Evolutionary conservation across 2,113 vertebrate species (phyloP).

Genomic region (Gorsachius goisagi): DNA sequence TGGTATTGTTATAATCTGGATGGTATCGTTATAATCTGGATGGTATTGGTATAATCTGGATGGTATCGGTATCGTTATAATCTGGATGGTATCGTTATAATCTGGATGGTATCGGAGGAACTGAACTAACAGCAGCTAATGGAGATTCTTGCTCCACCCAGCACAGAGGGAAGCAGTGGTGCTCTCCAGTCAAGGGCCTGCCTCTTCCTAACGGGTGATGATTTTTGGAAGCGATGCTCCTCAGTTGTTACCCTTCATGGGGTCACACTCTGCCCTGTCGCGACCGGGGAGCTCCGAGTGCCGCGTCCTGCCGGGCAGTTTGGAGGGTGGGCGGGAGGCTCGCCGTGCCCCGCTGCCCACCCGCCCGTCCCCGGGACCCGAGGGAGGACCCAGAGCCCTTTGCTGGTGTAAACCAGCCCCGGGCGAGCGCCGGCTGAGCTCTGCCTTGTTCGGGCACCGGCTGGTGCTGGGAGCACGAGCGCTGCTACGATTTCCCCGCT

Average conservation of each 20-base stretch:
- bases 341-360: not conserved
- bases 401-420: not conserved
- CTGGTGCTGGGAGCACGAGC: not conserved
- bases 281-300: not conserved
- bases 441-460: rapidly evolving
- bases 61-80: no score
- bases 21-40: no score
- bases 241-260: rapidly evolving
- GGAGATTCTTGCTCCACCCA: not conserved
- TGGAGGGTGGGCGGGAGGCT: not conserved
- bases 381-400: not conserved
- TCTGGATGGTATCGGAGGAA: not conserved
- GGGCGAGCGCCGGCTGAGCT: not conserved
- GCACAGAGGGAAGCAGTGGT: not conserved
- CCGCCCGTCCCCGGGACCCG: no score
- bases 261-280: not conserved
- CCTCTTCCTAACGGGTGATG: not conserved
- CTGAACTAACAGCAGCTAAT: not conserved
- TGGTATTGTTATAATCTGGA: no score
- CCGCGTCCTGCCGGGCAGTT: not conserved
- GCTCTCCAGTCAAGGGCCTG: not conserved
- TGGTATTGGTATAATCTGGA: no score
- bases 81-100: rapidly evolving
- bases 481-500: not conserved
- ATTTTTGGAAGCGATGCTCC: not conserved